phyloP scores from a whole-genome alignment of 1,140 invertebrate species.

The Papilio machaon region DNA sequence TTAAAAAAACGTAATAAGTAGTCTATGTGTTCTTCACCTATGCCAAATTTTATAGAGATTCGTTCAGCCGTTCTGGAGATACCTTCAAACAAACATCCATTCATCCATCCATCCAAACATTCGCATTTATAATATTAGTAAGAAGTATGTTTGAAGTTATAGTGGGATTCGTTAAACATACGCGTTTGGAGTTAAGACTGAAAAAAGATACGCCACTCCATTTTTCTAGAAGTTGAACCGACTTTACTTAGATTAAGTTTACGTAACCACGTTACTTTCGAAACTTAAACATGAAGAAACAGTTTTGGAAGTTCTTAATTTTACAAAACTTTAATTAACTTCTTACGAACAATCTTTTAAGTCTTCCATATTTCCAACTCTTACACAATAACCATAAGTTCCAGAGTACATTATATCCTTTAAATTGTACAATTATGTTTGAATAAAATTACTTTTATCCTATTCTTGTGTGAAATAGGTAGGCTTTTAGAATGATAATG shows the following conservation, averaged over 20 bases:
- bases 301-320: neutral
- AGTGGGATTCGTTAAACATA: no score
- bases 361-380: neutral
- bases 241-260: constrained; percentile 1
- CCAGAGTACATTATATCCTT: neutral
- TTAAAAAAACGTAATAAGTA: no score
- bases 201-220: no score
- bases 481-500: neutral
- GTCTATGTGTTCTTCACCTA: no score
- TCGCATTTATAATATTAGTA: no score
- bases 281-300: neutral
- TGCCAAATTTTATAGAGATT: no score
- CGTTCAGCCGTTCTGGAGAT: no score
- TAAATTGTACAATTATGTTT: neutral
- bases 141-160: no score
- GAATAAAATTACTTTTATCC: neutral
- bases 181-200: no score
- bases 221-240: neutral
- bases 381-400: neutral
- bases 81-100: no score
- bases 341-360: neutral
- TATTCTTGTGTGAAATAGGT: neutral
- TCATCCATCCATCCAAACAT: no score
- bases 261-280: neutral
- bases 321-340: neutral